phyloP scores from a whole-genome alignment of 2,797 vertebrate species.

The Enteromius viviparus region DNA sequence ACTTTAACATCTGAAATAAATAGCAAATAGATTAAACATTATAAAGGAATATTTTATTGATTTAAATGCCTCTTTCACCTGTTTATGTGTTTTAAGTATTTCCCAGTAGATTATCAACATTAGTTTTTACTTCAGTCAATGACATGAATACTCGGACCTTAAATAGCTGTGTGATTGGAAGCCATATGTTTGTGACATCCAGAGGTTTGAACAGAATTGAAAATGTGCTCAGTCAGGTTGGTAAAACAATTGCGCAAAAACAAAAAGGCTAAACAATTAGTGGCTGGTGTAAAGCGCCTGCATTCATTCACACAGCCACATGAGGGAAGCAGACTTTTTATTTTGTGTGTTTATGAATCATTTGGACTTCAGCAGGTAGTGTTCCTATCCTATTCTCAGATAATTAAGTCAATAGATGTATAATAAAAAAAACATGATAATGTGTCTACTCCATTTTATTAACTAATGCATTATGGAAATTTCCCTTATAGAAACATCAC shows the following conservation, averaged over 20 bases:
- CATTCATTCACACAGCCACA: neutral
- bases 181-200: neutral
- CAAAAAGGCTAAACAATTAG: neutral
- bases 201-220: neutral
- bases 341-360: neutral
- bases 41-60: neutral
- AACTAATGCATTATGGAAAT: neutral
- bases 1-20: neutral
- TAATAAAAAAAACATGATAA: neutral
- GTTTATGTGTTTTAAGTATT: neutral
- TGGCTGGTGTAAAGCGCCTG: neutral
- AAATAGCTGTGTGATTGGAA: neutral
- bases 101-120: neutral
- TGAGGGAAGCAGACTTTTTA: neutral
- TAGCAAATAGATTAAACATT: neutral
- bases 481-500: neutral
- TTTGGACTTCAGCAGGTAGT: too few relatives aligned
- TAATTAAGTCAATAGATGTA: neutral
- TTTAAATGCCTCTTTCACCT: neutral
- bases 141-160: neutral
- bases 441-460: neutral
- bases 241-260: neutral
- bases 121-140: neutral
- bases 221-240: neutral
- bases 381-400: neutral